Base-by-base conservation (phyloP, 2,113 vertebrate species). In the Cryptotis parvus region DNA sequence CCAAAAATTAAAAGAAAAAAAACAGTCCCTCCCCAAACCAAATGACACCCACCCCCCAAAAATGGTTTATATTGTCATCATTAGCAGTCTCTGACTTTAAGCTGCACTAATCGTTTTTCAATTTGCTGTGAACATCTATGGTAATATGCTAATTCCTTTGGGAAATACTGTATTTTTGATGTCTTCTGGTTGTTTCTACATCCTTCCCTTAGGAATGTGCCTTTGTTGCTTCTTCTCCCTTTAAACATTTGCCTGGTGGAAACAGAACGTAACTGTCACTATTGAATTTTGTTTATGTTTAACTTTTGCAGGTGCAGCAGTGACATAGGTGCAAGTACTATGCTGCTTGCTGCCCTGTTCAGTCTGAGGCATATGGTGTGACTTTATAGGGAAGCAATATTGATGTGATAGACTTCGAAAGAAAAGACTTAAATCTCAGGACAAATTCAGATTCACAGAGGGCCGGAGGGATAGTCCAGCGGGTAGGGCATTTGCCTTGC, bases 161-260 rank as follows among this genome's bases (percentile, higher is more conserved):
- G 84, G 87, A 90, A 68, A 69, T 22, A 61, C 14, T 37, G 73
- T 81, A 55, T 92, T 92, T 93, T 78, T 35, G 26, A 0, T 55
- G 33, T 43, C 39, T 77, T 73, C 37, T 69, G 45, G 52, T 69
- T 33, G 70, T 88, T 92, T 85, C 52, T 52, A 8, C 39, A 24
- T 91, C n/a, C 84, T 12, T 92, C 87, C 74, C 90, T 91, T 80
- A 91, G 78, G 93, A 69, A 73, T 84, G 33, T 69, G 35, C 75
- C 63, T 84, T 87, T 83, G 77, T 69, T 90, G 82, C 83, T 84
- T 12, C 14, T 91, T 90, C 29, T 82, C 2, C 86, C 29, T 52
- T 81, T 92, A 77, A n/a, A 37, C 58, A 65, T 92, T 85, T 94
- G 79, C 55, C 27, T 39, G 33, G 7, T 92, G 70, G 70, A 77